Evolutionary conservation across 2,888 invertebrate genomes (phyloP).

Genomic region (Tenthredo mesomela): DNA sequence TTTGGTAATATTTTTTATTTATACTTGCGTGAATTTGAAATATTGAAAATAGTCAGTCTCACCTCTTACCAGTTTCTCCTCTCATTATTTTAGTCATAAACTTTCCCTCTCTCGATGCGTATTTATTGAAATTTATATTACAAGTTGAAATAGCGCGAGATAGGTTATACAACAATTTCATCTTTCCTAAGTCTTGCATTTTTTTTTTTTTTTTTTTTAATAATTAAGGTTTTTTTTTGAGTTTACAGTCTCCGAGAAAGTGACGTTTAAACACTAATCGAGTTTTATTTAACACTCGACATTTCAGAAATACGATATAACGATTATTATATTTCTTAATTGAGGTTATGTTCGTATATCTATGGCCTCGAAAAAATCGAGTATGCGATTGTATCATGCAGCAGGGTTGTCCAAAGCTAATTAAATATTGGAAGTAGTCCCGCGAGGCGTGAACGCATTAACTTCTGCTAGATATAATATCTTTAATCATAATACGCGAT

Average conservation of each 20-base stretch:
- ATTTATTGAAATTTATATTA: conserved; percentile 51
- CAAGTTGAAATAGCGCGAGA: conserved; percentile 53
- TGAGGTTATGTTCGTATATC: conserved; percentile 9
- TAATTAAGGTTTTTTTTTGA: background rate
- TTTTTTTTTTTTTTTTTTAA: no score
- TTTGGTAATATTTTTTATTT: background rate
- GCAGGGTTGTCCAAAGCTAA: conserved; percentile 32
- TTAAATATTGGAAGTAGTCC: conserved; percentile 45
- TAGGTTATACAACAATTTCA: conserved; percentile 31
- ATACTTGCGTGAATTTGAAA: no score
- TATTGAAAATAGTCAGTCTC: conserved; percentile 28
- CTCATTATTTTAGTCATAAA: conserved; percentile 63
- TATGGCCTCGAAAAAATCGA: background rate
- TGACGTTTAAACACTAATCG: background rate
- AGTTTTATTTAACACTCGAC: background rate
- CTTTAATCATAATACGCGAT: background rate
- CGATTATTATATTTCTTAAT: background rate
- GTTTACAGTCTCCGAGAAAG: background rate
- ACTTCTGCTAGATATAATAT: conserved; percentile 34
- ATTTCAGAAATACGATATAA: background rate
- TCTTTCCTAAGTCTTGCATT: conserved; percentile 2
- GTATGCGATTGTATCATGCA: background rate
- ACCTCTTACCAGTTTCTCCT: conserved; percentile 62
- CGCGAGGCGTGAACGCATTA: conserved; percentile 4
- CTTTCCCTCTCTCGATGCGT: conserved; percentile 58